Base-by-base conservation (phyloP, 2,113 vertebrate genomes). In the Entelurus aequoreus region DNA sequence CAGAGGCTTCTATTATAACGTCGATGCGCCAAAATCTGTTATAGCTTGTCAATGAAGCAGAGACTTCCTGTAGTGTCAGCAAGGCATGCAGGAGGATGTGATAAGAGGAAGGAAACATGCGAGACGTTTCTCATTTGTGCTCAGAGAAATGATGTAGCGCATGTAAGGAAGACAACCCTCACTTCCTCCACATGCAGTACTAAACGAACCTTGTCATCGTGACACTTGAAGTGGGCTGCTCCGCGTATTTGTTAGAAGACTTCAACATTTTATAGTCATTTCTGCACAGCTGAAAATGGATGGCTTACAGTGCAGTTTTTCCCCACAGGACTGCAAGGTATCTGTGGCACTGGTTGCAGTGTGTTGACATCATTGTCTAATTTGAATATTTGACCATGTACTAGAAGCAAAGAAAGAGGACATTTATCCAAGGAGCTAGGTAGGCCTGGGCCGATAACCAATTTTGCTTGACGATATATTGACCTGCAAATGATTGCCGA, bases 81-180 rank as follows among this genome's bases (percentile, higher is more conserved):
- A 38, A 48, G n/a, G 19, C 48, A 4, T 36, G 9, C 48, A 48
- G 7, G 15, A 54, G 62, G 62, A 74, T 72, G 64, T 65, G 35
- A 60, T 52, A 66, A 51, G 54, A 79, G 75, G 76, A 84, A 80
- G 76, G 72, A 81, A 74, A 76, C 67, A 13, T 80, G 67, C 70
- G 79, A 46, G 57, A 62, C 65, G 50, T 59, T 66, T 77, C 52
- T 79, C 66, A 59, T 69, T 59, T 60, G 48, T n/a, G 38, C 40
- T 60, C 54, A 47, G 57, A 66, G 52, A 63, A 66, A 44, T 12
- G 48, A 69, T 56, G 48, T 48, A 62, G 67, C 48, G 11, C 48
- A 60, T 6, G 36, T 15, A 14, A 62, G 38, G 48, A 59, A 40
- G 63, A 64, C 68, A 54, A 15, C 62, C 42, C 11, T 49, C 48